These are phyloP conservation scores for Rhabdophis nuchalis DNA, from an alignment of 2,797 vertebrate genomes.

Conservation along the genomic window DNA sequence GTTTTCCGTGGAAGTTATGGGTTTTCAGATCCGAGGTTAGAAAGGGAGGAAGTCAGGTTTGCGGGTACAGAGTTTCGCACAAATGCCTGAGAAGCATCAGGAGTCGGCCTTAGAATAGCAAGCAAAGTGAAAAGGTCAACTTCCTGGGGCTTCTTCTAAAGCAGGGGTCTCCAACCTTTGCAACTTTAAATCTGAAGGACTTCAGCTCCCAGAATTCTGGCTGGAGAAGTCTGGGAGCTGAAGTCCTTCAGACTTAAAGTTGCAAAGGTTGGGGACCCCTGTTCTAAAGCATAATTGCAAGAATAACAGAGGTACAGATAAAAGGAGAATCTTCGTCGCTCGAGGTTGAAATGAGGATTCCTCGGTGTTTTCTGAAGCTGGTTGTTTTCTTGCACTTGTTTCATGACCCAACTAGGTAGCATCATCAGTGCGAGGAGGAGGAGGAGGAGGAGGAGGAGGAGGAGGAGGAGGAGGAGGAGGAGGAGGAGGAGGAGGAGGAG, in stretches of 20 bases:
- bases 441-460: no score
- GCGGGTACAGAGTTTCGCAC: not conserved
- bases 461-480: no score
- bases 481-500: no score
- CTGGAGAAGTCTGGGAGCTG: no score
- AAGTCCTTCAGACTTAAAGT: no score
- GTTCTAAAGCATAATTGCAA: not conserved
- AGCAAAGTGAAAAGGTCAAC: not conserved
- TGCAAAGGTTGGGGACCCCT: no score
- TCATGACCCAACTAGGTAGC: no score
- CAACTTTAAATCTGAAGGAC: no score
- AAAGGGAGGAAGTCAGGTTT: not conserved
- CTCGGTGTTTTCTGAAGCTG: not conserved
- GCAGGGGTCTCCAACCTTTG: no score
- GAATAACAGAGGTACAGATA: not conserved
- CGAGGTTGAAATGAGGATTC: not conserved
- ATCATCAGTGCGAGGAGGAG: no score
- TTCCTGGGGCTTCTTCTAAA: not conserved
- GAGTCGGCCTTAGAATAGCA: not conserved
- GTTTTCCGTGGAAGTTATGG: not conserved
- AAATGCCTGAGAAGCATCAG: not conserved
- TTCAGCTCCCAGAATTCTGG: no score
- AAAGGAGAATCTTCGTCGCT: not conserved
- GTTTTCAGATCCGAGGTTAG: not conserved
- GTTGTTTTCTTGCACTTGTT: no score